A percentile compares a stretch with the other conserved stretches of the same genome.
These are phyloP conservation scores for Microcebus griseorufus DNA, from an alignment of 2,113 vertebrate genomes.

Conservation along the genomic window DNA sequence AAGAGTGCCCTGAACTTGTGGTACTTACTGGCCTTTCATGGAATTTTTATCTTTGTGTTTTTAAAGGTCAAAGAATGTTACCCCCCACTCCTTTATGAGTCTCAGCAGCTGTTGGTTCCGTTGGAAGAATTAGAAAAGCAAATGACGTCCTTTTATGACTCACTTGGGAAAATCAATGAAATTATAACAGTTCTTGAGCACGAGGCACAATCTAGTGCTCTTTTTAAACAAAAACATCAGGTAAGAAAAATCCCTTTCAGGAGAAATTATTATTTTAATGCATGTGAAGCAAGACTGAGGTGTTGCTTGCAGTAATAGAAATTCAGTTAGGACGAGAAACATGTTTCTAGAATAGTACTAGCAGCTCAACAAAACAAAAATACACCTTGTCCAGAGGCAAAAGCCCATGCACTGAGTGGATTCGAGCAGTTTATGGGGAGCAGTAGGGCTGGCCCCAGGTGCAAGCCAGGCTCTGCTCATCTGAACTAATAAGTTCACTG, in stretches of 20 bases:
- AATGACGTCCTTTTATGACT: conserved; percentile 92
- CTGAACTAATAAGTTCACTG: background rate
- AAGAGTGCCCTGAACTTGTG: background rate
- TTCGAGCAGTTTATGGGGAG: background rate
- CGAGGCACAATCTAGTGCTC: conserved; percentile 86
- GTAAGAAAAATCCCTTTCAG: conserved; percentile 81
- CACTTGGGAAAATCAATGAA: conserved; percentile 90
- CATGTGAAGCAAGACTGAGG: background rate
- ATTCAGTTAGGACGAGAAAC: background rate
- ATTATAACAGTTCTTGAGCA: conserved; percentile 89
- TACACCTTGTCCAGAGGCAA: background rate
- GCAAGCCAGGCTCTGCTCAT: background rate
- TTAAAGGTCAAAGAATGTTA: conserved; percentile 92
- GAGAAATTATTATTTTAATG: background rate
- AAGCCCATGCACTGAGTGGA: background rate
- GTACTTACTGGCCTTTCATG: background rate
- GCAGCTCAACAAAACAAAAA: background rate
- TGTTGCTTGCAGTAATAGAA: background rate
- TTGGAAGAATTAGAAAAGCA: conserved; percentile 96
- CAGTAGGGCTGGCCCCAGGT: background rate
- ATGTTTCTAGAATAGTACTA: background rate
- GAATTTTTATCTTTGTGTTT: conserved; percentile 54
- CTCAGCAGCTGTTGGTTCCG: conserved; percentile 88
- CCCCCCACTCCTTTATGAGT: conserved; percentile 89
- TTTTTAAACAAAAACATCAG: conserved; percentile 94